These are phyloP conservation scores for Eucidaris tribuloides DNA, from an alignment of 35 echinoderm and acorn worm genomes.

Conservation along the genomic window DNA sequence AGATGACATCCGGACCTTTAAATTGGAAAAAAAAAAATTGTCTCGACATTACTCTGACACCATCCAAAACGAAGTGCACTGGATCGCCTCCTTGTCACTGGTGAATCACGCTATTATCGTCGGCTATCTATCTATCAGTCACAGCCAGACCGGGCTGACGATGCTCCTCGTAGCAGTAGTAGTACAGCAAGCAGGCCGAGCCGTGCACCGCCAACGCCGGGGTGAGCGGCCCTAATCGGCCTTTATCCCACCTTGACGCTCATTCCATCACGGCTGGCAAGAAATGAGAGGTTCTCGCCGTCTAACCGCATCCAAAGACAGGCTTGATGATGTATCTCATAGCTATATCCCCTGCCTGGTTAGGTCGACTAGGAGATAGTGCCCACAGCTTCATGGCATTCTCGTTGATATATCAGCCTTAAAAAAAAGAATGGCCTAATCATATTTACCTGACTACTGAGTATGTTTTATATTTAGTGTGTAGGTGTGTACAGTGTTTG, in stretches of 20 bases:
- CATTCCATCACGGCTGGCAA: background rate
- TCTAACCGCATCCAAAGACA: background rate
- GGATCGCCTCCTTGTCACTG: too few relatives aligned
- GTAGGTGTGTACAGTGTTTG: too few relatives aligned
- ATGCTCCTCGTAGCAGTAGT: background rate
- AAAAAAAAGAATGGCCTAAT: too few relatives aligned
- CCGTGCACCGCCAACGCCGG: background rate
- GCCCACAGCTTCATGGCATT: background rate
- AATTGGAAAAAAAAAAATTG: too few relatives aligned
- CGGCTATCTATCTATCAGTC: slow-evolving; percentile 19
- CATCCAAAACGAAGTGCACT: too few relatives aligned
- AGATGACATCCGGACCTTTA: too few relatives aligned
- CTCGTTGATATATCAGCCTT: background rate
- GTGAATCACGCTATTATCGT: slow-evolving; percentile 30
- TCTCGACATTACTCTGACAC: too few relatives aligned
- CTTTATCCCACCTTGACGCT: background rate
- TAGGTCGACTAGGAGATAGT: background rate
- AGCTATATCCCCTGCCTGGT: background rate
- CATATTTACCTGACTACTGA: too few relatives aligned
- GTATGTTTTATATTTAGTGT: too few relatives aligned
- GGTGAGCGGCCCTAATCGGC: background rate
- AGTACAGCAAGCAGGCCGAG: background rate
- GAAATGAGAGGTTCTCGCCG: background rate
- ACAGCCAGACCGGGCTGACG: background rate
- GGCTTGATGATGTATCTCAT: background rate